These are phyloP conservation scores for Yponomeuta cagnagella DNA, from an alignment of 2,888 invertebrate genomes.

Conservation along the genomic window DNA sequence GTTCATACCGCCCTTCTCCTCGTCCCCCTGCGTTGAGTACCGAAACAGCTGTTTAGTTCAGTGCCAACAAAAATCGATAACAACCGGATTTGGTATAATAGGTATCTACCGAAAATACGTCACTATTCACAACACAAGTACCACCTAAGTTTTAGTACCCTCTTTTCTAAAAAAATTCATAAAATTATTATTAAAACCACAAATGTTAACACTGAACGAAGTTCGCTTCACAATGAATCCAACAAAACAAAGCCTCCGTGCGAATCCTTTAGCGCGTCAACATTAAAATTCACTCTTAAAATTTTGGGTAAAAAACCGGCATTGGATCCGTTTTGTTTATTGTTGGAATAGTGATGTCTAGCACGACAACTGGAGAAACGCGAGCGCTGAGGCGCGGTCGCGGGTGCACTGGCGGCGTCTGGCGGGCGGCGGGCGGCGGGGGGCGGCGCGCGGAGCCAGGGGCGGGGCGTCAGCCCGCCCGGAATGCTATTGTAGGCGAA, in stretches of 20 bases:
- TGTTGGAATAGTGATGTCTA: constrained; percentile 24
- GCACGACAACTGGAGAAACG: constrained; percentile 15
- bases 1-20: background rate
- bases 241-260: background rate
- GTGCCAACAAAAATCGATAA: constrained; percentile 60
- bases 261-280: background rate
- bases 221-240: background rate
- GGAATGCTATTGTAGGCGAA: constrained; percentile 76
- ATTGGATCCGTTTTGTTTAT: constrained; percentile 41
- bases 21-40: constrained; percentile 36
- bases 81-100: constrained; percentile 40
- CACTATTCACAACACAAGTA: constrained; percentile 45
- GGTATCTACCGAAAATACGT: constrained; percentile 38
- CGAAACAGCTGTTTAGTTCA: constrained; percentile 63
- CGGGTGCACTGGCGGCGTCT: constrained; percentile 20
- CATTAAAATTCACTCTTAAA: constrained; percentile 22
- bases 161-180: constrained; percentile 11
- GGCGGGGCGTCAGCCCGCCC: constrained; percentile 43
- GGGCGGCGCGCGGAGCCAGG: constrained; percentile 31
- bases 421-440: constrained; percentile 28
- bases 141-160: constrained; percentile 38
- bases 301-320: constrained; percentile 30
- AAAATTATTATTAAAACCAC: background rate
- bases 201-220: background rate
- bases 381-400: constrained; percentile 47